These are phyloP conservation scores for Diuraphis noxia DNA, from an alignment of 1,140 invertebrate genomes.

Conservation along the genomic window DNA sequence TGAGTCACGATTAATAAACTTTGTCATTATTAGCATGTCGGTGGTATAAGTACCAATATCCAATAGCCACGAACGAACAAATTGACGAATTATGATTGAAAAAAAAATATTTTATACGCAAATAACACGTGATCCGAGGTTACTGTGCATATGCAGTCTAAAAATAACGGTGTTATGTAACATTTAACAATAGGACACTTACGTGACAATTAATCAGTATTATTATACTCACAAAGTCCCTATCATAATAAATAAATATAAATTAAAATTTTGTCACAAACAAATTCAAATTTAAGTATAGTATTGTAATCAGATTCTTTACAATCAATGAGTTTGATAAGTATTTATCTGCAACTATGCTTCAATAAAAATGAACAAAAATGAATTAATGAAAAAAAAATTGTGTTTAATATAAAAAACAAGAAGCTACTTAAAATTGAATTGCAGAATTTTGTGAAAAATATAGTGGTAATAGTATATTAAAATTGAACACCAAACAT, in stretches of 20 bases:
- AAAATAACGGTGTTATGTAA: not conserved
- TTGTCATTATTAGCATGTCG: not conserved
- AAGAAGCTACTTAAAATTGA: not conserved
- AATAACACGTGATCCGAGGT: not conserved
- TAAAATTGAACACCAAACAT: not conserved
- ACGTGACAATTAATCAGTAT: not conserved
- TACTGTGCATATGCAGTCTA: not conserved
- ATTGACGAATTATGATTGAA: not conserved
- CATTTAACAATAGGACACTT: too few relatives aligned
- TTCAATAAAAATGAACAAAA: not conserved
- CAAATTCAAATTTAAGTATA: not conserved
- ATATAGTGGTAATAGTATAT: not conserved
- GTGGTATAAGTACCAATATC: not conserved
- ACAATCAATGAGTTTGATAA: not conserved
- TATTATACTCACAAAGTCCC: not conserved
- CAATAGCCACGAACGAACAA: not conserved
- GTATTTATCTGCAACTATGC: not conserved
- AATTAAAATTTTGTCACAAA: not conserved
- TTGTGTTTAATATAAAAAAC: not conserved
- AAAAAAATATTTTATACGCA: not conserved
- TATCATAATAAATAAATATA: not conserved
- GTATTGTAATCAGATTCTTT: not conserved
- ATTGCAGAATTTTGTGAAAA: not conserved
- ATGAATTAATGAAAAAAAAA: not conserved
- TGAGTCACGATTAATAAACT: constrained; percentile 12